Percentiles rank a stretch among this genome's conserved stretches.
These are phyloP conservation scores for Rhynchonycteris naso DNA, from an alignment of 2,797 vertebrate species.

Conservation along the genomic window DNA sequence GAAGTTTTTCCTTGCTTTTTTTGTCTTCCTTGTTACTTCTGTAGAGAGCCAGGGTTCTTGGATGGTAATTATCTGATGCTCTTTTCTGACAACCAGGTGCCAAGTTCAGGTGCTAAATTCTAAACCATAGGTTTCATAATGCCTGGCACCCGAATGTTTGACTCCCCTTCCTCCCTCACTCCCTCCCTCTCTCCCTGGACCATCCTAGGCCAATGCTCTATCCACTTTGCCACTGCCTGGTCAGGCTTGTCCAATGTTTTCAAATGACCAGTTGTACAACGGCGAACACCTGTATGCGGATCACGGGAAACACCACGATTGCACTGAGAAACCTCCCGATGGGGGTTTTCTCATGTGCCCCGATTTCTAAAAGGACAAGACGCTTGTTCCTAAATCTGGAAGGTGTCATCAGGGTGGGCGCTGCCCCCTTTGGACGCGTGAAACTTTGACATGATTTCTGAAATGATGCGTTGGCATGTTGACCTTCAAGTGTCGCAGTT, in stretches of 20 bases:
- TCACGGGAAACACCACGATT: not conserved
- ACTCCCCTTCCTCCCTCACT: not conserved
- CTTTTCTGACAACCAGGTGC: too few relatives aligned
- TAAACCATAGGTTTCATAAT: not conserved
- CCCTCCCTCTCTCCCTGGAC: too few relatives aligned
- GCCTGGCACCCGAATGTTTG: fast-evolving
- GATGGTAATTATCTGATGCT: not conserved
- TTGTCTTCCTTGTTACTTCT: not conserved
- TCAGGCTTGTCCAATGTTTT: not conserved
- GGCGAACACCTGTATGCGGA: fast-evolving
- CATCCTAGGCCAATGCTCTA: too few relatives aligned
- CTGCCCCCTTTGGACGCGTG: fast-evolving
- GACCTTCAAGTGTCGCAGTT: not conserved
- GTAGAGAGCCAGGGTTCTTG: too few relatives aligned
- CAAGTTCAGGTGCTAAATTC: too few relatives aligned
- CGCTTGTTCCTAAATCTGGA: fast-evolving
- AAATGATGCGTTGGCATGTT: not conserved
- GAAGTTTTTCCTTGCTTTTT: too few relatives aligned
- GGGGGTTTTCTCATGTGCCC: not conserved
- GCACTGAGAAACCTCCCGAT: not conserved
- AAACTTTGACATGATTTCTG: not conserved
- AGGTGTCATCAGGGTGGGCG: too few relatives aligned
- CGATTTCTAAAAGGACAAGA: not conserved
- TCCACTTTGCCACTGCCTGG: too few relatives aligned
- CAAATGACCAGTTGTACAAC: fast-evolving